Conservation (phyloP, 2,113 vertebrate species). For the Rhynchomys soricoides region DNA sequence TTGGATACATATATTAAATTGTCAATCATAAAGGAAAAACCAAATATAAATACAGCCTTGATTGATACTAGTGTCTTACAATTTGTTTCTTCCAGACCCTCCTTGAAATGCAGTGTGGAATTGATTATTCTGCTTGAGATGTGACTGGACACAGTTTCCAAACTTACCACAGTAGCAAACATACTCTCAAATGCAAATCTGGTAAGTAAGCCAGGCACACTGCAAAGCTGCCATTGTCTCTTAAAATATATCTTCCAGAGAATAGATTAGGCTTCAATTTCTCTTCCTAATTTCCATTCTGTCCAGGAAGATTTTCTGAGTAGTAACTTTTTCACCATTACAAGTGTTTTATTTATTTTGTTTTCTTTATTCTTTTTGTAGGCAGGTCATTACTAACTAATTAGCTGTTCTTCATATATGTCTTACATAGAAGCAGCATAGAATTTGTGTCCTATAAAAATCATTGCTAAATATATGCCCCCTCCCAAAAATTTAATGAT, state of each 20-base stretch:
- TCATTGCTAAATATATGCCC: neutral
- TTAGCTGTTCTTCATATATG: constrained; percentile 37
- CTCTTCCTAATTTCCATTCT: constrained; percentile 56
- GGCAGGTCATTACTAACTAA: constrained; percentile 48
- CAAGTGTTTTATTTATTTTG: constrained; percentile 36
- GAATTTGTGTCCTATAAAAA: constrained; percentile 13
- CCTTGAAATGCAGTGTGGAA: neutral
- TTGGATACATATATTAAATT: neutral
- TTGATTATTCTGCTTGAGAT: constrained; percentile 32
- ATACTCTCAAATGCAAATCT: constrained; percentile 52
- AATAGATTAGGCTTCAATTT: constrained; percentile 45
- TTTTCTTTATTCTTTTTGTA: neutral
- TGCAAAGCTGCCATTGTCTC: constrained; percentile 28
- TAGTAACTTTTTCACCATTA: constrained; percentile 26
- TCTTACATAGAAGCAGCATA: neutral
- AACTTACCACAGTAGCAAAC: constrained; percentile 10
- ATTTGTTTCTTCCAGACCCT: neutral
- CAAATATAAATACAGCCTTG: neutral
- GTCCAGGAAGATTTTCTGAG: neutral
- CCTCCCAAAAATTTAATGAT: neutral
- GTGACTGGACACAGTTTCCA: constrained; percentile 42
- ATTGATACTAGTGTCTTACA: neutral
- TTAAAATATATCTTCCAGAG: constrained; percentile 58
- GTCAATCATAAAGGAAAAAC: neutral
- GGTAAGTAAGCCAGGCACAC: constrained; percentile 34